Conservation (phyloP, 2,888 invertebrate genomes). For the Aelia acuminata region DNA sequence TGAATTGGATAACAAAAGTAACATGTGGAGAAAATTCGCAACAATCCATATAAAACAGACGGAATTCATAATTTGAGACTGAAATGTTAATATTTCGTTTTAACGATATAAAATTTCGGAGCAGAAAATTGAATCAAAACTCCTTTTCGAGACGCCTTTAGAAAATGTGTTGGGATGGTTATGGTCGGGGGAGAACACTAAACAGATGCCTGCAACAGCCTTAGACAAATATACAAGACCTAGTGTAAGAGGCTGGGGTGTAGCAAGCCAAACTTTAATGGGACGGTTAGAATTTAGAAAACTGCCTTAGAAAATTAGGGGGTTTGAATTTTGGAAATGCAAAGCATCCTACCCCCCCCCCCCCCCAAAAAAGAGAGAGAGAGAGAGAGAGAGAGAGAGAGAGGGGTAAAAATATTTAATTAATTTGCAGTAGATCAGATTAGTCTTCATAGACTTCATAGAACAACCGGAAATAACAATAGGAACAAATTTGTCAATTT, state of each 20-base stretch:
- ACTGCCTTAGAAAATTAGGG: not conserved
- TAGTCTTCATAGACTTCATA: no score
- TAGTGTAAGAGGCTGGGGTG: not conserved
- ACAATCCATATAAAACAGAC: no score
- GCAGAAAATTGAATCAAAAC: not conserved
- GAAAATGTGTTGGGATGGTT: not conserved
- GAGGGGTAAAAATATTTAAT: no score
- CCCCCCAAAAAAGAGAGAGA: no score
- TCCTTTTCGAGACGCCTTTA: not conserved
- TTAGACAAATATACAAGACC: constrained; percentile 30
- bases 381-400: no score
- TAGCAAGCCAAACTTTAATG: not conserved
- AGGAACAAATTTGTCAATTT: no score
- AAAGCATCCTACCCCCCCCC: no score
- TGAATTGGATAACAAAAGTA: no score
- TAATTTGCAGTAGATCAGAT: no score
- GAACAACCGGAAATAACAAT: no score
- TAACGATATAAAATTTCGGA: not conserved
- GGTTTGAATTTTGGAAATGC: no score
- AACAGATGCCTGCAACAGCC: not conserved
- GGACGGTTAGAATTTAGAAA: not conserved
- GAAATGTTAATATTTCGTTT: not conserved
- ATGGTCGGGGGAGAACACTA: not conserved
- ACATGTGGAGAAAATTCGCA: no score
- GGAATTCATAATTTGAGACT: not conserved